Base-by-base conservation (phyloP, 2,113 vertebrate genomes). In the Anoura caudifer region DNA sequence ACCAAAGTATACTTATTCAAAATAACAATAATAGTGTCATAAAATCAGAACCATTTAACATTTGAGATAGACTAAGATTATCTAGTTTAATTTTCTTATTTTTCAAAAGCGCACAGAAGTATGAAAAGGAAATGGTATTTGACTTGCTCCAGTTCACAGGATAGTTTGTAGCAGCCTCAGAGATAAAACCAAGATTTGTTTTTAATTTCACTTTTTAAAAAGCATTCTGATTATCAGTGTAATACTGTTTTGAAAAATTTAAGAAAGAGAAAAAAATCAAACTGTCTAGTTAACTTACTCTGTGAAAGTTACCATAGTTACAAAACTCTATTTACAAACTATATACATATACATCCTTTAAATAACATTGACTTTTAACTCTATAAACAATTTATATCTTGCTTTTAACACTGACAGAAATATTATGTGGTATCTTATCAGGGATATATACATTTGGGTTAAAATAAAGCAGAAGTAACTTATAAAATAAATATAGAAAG, bases 1-100 rank as follows among this genome's bases (percentile, higher is more conserved):
- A 90, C 47, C 87, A 94, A 95, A 33, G 26, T 20, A 85, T 81
- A 76, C 17, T 81, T 89, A 91, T 69, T 94, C 70, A 92, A 72
- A 92, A 96, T 86, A 36, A 85, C 38, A 95, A 59, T 4, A 82
- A 88, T 93, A 3, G 5, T 80, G 47, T 83, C 17, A 54, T 61
- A 94, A 96, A 77, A 43, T 83, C 45, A 93, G 91, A 88, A 38
- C 31, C 19, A 75, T 86, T 91, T 90, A 83, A 45, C 50, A 4
- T 96, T 77, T 90, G 38, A 82, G 87, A 56, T 79, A 81, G 41
- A 69, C 16, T 52, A 90, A 84, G 17, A 94, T 69, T 36, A 88
- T 82, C 16, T 54, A 79, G 8, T 75, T 95, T 92, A 84, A 85
- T 94, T 85, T 2, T 19, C 4, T 84, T 76, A 61, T 61, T 94